Percentiles rank a stretch among this genome's conserved stretches.
Conservation (phyloP, 2,113 vertebrate species). For the Corapipo altera region DNA sequence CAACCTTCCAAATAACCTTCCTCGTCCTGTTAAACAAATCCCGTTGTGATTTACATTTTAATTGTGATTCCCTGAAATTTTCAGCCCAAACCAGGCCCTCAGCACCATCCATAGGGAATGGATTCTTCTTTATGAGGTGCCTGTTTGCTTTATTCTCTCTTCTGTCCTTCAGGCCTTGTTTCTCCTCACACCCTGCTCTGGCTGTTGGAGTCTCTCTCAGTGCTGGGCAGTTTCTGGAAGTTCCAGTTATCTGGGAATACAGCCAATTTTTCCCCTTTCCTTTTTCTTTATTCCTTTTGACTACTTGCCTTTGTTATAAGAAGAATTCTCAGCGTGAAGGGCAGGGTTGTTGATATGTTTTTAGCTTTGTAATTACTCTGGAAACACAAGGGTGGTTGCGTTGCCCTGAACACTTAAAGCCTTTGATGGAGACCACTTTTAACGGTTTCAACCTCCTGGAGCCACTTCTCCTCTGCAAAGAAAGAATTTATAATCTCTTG, state of each 20-base stretch:
- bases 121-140: not conserved
- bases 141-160: not conserved
- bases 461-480: not conserved
- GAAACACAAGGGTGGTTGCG: not conserved
- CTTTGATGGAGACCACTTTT: not conserved
- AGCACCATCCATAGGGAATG: not conserved
- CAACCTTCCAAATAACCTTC: not conserved
- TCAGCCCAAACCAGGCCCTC: not conserved
- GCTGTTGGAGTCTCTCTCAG: not conserved
- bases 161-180: not conserved
- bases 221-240: not conserved
- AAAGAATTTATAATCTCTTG: not conserved
- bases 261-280: not conserved
- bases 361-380: not conserved
- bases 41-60: not conserved
- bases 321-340: not conserved
- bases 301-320: not conserved
- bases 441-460: not conserved
- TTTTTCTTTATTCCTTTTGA: not conserved
- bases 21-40: too few relatives aligned
- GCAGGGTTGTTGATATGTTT: not conserved
- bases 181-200: not conserved
- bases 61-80: not conserved
- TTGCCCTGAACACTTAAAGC: not conserved
- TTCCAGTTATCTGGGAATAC: not conserved